Evolutionary conservation across 2,797 vertebrate genomes (phyloP).

Genomic region (Sebastolobus altivelis): DNA sequence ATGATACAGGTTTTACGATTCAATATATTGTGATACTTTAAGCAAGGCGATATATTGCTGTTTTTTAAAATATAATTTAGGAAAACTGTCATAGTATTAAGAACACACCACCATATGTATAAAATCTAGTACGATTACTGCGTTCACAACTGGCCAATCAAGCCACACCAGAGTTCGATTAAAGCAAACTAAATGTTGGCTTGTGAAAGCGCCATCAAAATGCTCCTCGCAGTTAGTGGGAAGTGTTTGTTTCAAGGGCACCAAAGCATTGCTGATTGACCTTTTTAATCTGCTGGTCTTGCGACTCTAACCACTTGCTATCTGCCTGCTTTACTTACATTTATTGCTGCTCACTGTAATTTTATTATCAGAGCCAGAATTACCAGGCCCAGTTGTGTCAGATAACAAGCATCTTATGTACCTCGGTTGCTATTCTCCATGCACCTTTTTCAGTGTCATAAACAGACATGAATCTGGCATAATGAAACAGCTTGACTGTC

Average conservation of each 20-base stretch:
- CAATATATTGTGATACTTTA: too few species aligned
- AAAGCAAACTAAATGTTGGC: too few species aligned
- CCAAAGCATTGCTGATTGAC: slow-evolving; percentile 8
- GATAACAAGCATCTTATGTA: background rate
- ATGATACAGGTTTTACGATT: too few species aligned
- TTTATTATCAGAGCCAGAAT: background rate
- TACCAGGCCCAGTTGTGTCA: background rate
- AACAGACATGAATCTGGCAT: background rate
- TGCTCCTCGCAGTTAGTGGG: background rate
- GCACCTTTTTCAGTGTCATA: background rate
- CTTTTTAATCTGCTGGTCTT: slow-evolving; percentile 23
- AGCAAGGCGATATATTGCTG: too few species aligned
- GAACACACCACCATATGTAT: too few species aligned
- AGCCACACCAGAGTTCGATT: too few species aligned
- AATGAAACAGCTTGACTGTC: background rate
- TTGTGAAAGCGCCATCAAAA: background rate
- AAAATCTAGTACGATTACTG: too few species aligned
- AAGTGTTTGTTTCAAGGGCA: slow-evolving; percentile 17
- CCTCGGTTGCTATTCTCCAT: background rate
- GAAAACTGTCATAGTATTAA: too few species aligned
- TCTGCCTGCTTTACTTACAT: slow-evolving; percentile 2
- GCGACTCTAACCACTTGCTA: background rate
- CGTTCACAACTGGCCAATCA: too few species aligned
- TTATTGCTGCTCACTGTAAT: background rate
- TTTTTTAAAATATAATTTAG: too few species aligned